These are phyloP conservation scores for Piezodorus guildinii DNA, from an alignment of 1,140 invertebrate species.

Conservation along the genomic window DNA sequence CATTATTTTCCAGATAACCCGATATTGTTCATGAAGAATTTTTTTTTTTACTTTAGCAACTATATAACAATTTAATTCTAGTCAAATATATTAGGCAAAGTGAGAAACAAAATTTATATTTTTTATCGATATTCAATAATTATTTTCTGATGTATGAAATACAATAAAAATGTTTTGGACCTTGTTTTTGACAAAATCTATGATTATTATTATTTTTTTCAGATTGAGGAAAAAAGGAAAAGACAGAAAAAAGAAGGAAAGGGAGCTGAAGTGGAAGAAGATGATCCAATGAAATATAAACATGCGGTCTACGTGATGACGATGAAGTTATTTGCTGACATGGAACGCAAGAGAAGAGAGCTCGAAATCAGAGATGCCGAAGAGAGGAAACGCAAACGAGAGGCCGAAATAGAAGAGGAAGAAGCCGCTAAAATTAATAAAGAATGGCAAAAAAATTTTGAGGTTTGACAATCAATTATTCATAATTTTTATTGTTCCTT, in stretches of 20 bases:
- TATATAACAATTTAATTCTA: too few relatives aligned
- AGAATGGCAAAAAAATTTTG: constrained; percentile 97
- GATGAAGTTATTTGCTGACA: constrained; percentile 97
- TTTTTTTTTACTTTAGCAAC: too few relatives aligned
- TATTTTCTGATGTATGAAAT: too few relatives aligned
- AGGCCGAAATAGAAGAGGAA: constrained; percentile 86
- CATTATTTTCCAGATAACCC: too few relatives aligned
- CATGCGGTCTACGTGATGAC: constrained; percentile 94
- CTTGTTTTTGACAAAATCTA: too few relatives aligned
- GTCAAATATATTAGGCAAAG: too few relatives aligned
- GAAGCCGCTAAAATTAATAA: constrained; percentile 77
- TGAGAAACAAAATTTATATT: too few relatives aligned
- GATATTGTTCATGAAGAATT: too few relatives aligned
- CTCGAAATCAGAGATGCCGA: constrained; percentile 80
- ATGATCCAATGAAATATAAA: constrained; percentile 84
- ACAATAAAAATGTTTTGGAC: too few relatives aligned
- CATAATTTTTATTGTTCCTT: too few relatives aligned
- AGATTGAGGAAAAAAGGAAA: constrained; percentile 90
- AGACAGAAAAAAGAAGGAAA: constrained; percentile 90
- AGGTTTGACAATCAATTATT: constrained; percentile 42
- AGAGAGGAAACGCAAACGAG: constrained; percentile 87
- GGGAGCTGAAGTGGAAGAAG: constrained; percentile 73
- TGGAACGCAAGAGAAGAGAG: constrained; percentile 73
- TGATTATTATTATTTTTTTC: too few relatives aligned
- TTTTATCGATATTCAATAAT: too few relatives aligned